Evolutionary conservation across 1,140 invertebrate genomes (phyloP), one percentile per base, ranked within the genome.

Genomic region (Aphaenogaster floridana): DNA sequence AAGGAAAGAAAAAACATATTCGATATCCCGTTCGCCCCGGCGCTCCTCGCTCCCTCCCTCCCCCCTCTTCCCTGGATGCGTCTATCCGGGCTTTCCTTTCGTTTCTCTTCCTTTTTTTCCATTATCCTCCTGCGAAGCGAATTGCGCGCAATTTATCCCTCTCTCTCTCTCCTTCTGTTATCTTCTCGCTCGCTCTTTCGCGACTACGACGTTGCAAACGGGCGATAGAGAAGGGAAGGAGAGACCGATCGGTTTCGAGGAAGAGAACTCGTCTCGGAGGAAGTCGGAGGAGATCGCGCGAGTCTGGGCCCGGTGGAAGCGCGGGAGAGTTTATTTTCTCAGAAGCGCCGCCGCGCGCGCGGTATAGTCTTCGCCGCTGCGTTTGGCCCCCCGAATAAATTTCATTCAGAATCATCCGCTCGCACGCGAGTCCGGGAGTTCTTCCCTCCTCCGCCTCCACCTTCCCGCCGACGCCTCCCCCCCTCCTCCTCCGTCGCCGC

Each of bases 241-340:
- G 54, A 28, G 39, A 87, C 84, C 86, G 81, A 86, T 90, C 66
- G 88, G 86, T 90, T 90, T 90, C 89, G 77, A 88, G 71, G 86
- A 88, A 86, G 81, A 72, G 89, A 77, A 90, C 89, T 87, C 68
- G 61, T 36, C 68, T 48, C 89, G 81, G 74, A 81, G 57, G 80
- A 86, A 76, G 63, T 57, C 61, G 42, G 88, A 64, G 63, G 86
- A 69, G 64, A 76, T 54, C 59, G 71, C 74, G 79, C 83, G 79
- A 78, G 86, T 28, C 54, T 36, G 54, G 54, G 42, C 68, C 59
- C 50, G 64, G 48, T 42, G 52, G 52, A 68, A 81, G 89, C 89
- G 89, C 89, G 89, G 89, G 89, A 90, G 89, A 90, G 86, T 90
- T 90, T 90, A 90, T 90, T 90, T 90, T 90, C 89, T 90, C 89